Percentiles rank a stretch among this genome's conserved stretches.
phyloP scores from a whole-genome alignment of 2,797 vertebrate genomes.

The Pangasius sanitwongsei region DNA sequence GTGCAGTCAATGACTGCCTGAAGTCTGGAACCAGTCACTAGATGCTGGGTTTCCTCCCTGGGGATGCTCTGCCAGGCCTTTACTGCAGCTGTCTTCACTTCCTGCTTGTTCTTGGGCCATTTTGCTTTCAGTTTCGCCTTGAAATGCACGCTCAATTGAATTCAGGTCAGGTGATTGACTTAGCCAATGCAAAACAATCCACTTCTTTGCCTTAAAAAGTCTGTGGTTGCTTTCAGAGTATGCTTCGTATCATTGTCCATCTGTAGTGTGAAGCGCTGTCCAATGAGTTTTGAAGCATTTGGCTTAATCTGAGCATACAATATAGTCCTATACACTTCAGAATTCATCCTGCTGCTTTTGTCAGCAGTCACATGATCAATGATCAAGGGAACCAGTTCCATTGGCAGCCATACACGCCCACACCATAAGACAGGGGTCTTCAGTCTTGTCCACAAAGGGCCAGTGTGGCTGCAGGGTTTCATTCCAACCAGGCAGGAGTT shows the following conservation, averaged over 20 bases:
- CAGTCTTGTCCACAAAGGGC: neutral
- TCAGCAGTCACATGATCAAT: neutral
- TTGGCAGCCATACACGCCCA: neutral
- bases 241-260: neutral
- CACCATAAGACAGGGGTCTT: neutral
- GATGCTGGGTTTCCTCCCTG: neutral
- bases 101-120: neutral
- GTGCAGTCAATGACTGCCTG: neutral
- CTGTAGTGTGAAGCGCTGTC: neutral
- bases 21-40: neutral
- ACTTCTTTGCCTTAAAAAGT: neutral
- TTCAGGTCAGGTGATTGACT: neutral
- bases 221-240: neutral
- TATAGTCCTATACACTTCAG: neutral
- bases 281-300: neutral
- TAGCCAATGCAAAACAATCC: neutral
- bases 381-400: neutral
- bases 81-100: neutral
- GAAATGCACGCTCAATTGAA: neutral
- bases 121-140: neutral
- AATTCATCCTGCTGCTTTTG: constrained; percentile 1
- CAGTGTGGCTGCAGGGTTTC: neutral
- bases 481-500: neutral
- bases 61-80: neutral
- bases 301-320: neutral